phyloP scores from a whole-genome alignment of 23 tunicate species.

The Phallusia fumigata region DNA sequence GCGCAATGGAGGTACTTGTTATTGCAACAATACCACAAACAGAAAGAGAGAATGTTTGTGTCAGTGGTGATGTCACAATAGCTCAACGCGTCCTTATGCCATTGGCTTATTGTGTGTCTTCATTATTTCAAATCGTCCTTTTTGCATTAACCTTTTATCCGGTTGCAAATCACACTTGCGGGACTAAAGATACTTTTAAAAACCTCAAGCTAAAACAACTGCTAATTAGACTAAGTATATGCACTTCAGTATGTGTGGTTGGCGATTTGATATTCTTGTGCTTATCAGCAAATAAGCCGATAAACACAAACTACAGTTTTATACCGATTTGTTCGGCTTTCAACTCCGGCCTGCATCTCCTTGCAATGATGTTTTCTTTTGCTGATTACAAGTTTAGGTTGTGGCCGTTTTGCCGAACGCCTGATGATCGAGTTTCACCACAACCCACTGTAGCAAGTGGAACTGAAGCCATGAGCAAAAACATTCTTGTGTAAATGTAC shows the following conservation, averaged over 20 bases:
- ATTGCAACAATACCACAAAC: conserved; percentile 21
- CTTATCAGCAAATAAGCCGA: conserved; percentile 12
- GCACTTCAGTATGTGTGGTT: conserved; percentile 34
- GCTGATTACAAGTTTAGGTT: conserved; percentile 39
- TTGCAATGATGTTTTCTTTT: conserved; percentile 47
- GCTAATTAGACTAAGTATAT: conserved; percentile 31
- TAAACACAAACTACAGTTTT: conserved; percentile 24
- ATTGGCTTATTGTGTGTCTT: conserved; percentile 24
- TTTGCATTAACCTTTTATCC: conserved; percentile 49
- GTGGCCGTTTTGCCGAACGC: conserved; percentile 30
- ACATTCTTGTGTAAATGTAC: background rate
- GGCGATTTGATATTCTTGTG: conserved; percentile 34
- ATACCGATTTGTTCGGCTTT: conserved; percentile 50
- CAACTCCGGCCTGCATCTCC: conserved; percentile 33
- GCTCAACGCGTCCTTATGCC: conserved; percentile 20
- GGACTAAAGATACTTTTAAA: background rate
- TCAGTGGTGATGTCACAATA: background rate
- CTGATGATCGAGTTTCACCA: background rate
- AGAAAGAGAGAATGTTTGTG: conserved; percentile 19
- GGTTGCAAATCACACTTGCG: conserved; percentile 38
- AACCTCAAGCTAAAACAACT: conserved; percentile 10
- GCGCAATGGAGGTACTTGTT: conserved; percentile 4
- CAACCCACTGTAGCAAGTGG: background rate
- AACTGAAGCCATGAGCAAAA: background rate
- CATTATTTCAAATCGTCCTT: conserved; percentile 44